Conservation (phyloP, 1,140 invertebrate species). For the Drosophila lacertosa region DNA sequence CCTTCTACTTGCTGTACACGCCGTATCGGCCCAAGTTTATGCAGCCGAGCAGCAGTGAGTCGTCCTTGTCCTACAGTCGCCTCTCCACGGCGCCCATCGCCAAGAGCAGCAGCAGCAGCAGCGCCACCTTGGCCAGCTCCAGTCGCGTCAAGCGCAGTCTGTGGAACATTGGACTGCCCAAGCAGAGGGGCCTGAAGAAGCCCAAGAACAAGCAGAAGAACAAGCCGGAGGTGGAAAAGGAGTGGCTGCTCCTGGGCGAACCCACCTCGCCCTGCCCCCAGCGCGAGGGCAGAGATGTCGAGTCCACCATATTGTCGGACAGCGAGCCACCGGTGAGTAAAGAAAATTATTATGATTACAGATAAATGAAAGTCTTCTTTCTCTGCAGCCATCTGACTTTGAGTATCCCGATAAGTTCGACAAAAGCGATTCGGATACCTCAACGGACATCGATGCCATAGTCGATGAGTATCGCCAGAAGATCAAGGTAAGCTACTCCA, state of each 20-base stretch:
- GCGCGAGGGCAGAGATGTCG: conserved; percentile 67
- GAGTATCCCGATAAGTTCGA: conserved; percentile 81
- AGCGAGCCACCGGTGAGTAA: conserved; percentile 68
- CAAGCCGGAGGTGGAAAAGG: conserved; percentile 80
- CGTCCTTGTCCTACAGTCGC: conserved; percentile 79
- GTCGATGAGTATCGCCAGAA: conserved; percentile 83
- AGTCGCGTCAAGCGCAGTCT: conserved; percentile 69
- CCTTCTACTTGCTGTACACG: conserved; percentile 74
- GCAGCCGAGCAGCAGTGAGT: conserved; percentile 69
- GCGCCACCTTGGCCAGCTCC: conserved; percentile 40
- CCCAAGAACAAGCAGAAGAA: conserved; percentile 64
- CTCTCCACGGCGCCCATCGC: conserved; percentile 70
- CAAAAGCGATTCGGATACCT: conserved; percentile 80
- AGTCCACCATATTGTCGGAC: conserved; percentile 78
- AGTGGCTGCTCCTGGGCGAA: conserved; percentile 82
- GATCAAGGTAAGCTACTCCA: conserved; percentile 58
- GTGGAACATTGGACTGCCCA: conserved; percentile 75
- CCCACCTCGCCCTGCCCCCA: conserved; percentile 77
- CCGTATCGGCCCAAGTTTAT: conserved; percentile 79
- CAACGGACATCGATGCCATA: conserved; percentile 83
- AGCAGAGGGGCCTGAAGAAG: conserved; percentile 65
- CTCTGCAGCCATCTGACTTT: conserved; percentile 74
- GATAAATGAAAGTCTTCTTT: too few relatives aligned
- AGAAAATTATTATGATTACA: too few relatives aligned
- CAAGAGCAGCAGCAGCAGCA: conserved; percentile 58